Evolutionary conservation across 2,113 vertebrate genomes (phyloP).

Genomic region (Rhea americana): DNA sequence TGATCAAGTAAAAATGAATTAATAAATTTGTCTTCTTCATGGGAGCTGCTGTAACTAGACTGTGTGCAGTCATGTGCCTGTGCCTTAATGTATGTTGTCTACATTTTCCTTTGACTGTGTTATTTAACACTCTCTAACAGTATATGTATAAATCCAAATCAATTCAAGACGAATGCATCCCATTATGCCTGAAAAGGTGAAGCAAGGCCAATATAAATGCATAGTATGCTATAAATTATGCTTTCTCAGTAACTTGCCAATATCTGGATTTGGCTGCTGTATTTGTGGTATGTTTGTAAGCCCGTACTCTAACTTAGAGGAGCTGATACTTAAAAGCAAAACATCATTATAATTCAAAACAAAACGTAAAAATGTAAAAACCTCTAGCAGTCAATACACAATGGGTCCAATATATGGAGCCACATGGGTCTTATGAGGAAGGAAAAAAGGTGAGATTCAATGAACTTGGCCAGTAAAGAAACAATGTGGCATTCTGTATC

Average conservation of each 20-base stretch:
- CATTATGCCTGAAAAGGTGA: neutral
- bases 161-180: slow-evolving; percentile 5
- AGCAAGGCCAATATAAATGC: neutral
- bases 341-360: neutral
- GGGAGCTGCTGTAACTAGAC: neutral
- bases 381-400: neutral
- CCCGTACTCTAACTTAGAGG: neutral
- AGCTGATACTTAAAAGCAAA: neutral
- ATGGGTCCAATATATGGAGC: fast-evolving
- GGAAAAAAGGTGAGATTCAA: neutral
- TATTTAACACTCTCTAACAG: neutral
- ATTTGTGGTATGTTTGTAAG: neutral
- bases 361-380: neutral
- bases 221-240: neutral
- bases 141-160: neutral
- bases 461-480: neutral
- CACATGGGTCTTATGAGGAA: neutral
- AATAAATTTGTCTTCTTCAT: neutral
- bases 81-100: neutral
- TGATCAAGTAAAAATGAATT: neutral
- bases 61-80: neutral
- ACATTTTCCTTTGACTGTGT: neutral
- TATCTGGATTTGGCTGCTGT: neutral
- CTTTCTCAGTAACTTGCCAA: neutral
- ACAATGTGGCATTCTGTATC: neutral